phyloP scores from a whole-genome alignment of 2,797 vertebrate species.

The Platyrinchus mystaceus region DNA sequence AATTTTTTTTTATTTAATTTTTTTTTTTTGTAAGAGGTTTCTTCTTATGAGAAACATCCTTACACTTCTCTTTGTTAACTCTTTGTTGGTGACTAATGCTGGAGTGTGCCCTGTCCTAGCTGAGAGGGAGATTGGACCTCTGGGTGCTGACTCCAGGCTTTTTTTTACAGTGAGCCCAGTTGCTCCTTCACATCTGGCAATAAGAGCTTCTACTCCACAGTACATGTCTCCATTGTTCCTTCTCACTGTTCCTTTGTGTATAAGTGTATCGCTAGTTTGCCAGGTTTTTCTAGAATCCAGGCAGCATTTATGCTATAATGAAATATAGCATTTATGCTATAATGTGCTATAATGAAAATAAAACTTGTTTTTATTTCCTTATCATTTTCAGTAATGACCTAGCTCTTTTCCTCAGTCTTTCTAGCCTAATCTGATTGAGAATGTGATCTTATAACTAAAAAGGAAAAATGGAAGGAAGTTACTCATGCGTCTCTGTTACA shows the following conservation, averaged over 20 bases:
- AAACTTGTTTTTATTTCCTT: neutral
- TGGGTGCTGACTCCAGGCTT: neutral
- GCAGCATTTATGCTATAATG: neutral
- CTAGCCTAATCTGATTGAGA: neutral
- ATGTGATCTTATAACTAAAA: neutral
- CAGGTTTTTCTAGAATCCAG: neutral
- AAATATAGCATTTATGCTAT: no score
- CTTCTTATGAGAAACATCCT: neutral
- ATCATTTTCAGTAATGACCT: neutral
- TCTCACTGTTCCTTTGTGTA: neutral
- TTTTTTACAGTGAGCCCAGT: neutral
- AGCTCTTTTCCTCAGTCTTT: neutral
- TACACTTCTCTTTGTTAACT: neutral
- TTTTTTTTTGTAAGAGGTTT: neutral
- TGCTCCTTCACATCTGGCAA: neutral
- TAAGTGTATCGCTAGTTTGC: neutral
- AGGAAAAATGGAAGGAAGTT: neutral
- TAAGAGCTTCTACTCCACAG: neutral
- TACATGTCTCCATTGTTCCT: accelerated
- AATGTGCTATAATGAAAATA: neutral
- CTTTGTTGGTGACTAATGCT: neutral
- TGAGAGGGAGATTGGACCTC: neutral
- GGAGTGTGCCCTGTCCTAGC: neutral
- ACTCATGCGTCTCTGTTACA: neutral
- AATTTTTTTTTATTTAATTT: neutral